Percentiles rank a stretch among this genome's conserved stretches.
phyloP scores from a whole-genome alignment of 2,113 vertebrate species.

The Pristiophorus japonicus region DNA sequence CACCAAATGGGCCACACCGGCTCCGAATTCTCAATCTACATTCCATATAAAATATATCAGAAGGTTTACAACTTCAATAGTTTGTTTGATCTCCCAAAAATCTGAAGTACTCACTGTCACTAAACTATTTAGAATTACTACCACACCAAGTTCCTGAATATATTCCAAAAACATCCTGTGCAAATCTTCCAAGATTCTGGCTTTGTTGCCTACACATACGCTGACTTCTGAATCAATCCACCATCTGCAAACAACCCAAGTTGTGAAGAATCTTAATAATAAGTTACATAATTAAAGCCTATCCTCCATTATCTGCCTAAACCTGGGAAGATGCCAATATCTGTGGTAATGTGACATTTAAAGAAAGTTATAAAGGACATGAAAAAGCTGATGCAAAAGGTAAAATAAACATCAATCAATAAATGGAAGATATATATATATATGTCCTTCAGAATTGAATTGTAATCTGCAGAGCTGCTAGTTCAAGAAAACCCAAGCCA shows the following conservation, averaged over 20 bases:
- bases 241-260: neutral
- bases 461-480: neutral
- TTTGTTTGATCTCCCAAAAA: neutral
- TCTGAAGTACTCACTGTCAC: neutral
- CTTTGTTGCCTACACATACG: neutral
- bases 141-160: neutral
- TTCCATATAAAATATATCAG: neutral
- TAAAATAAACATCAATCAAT: neutral
- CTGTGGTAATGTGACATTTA: neutral
- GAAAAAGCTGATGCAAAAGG: neutral
- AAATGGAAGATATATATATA: neutral
- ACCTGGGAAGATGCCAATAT: neutral
- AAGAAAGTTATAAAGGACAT: neutral
- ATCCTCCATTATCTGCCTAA: neutral
- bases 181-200: neutral
- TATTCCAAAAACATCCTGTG: neutral
- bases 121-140: too few relatives aligned
- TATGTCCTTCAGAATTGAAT: neutral
- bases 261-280: neutral
- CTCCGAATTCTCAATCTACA: neutral
- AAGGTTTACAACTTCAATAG: neutral
- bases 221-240: neutral
- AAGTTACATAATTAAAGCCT: neutral
- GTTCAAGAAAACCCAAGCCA: neutral
- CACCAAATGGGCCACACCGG: neutral